Percentiles rank a stretch among this genome's conserved stretches.
phyloP scores from a whole-genome alignment of 2,888 invertebrate species.

The Linhomoeus sp. region DNA sequence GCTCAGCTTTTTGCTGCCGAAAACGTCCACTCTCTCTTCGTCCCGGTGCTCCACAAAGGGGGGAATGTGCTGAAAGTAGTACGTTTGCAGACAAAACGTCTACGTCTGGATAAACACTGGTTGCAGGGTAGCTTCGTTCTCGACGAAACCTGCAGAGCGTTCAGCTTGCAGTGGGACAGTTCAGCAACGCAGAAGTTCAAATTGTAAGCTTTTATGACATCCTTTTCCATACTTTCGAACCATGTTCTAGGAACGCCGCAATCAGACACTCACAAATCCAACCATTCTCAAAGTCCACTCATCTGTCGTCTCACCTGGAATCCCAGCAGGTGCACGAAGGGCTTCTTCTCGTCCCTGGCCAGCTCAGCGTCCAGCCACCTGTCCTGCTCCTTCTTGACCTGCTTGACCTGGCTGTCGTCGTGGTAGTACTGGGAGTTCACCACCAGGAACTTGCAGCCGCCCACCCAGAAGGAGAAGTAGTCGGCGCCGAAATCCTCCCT shows the following conservation, averaged over 20 bases:
- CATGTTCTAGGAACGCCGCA: too few species aligned
- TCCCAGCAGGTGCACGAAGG: conserved; percentile 6
- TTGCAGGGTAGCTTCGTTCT: too few species aligned
- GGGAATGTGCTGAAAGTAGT: conserved; percentile 10
- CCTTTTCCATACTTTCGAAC: too few species aligned
- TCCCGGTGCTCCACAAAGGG: conserved; percentile 8
- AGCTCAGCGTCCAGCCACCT: conserved; percentile 31
- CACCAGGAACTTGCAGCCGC: conserved; percentile 31
- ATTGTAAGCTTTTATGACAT: too few species aligned
- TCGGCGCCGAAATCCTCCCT: conserved; percentile 30
- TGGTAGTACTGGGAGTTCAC: conserved; percentile 35
- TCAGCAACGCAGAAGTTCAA: too few species aligned
- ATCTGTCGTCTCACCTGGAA: conserved; percentile 3
- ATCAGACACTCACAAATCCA: neutral
- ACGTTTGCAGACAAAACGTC: neutral
- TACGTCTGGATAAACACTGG: too few species aligned
- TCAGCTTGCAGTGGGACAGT: too few species aligned
- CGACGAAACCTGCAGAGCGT: too few species aligned
- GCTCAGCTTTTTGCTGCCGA: neutral
- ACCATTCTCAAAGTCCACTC: neutral
- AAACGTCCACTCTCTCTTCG: conserved; percentile 8
- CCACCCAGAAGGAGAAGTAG: conserved; percentile 35
- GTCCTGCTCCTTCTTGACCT: conserved; percentile 25
- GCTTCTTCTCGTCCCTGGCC: too few species aligned
- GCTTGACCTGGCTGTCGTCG: conserved; percentile 14